phyloP scores from a whole-genome alignment of 2,888 invertebrate genomes.

The Cerastoderma edule region DNA sequence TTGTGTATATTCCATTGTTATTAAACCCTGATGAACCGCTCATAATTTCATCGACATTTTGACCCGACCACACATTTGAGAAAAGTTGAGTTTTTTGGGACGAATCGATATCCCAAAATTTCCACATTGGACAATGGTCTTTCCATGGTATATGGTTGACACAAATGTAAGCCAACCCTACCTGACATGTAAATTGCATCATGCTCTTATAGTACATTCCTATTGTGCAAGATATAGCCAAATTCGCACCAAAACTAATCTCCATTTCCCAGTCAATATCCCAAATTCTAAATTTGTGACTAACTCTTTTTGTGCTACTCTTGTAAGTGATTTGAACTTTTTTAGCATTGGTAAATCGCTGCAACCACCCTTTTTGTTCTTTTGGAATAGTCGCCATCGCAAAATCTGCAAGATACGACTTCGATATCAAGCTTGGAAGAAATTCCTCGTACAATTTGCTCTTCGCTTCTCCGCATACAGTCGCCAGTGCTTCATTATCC shows the following conservation, averaged over 20 bases:
- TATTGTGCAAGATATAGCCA: no score
- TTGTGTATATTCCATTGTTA: neutral
- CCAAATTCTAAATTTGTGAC: neutral
- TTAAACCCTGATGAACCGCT: neutral
- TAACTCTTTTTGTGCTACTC: no score
- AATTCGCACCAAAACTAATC: no score
- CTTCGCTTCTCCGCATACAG: neutral
- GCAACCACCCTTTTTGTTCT: neutral
- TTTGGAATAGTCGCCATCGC: neutral
- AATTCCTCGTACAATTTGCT: neutral
- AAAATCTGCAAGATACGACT: neutral
- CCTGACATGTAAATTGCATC: no score
- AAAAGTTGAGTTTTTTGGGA: neutral
- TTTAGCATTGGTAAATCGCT: neutral
- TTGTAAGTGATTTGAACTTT: neutral
- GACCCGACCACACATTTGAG: neutral
- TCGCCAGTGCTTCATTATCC: neutral
- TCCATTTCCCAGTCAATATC: constrained; percentile 4
- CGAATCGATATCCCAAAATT: neutral
- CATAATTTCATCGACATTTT: neutral
- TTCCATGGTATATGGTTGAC: neutral
- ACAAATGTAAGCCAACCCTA: neutral
- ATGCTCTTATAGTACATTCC: no score
- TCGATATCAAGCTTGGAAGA: neutral
- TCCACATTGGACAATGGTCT: neutral